These are phyloP conservation scores for Agelastica alni DNA, from an alignment of 2,888 invertebrate genomes.

Conservation along the genomic window DNA sequence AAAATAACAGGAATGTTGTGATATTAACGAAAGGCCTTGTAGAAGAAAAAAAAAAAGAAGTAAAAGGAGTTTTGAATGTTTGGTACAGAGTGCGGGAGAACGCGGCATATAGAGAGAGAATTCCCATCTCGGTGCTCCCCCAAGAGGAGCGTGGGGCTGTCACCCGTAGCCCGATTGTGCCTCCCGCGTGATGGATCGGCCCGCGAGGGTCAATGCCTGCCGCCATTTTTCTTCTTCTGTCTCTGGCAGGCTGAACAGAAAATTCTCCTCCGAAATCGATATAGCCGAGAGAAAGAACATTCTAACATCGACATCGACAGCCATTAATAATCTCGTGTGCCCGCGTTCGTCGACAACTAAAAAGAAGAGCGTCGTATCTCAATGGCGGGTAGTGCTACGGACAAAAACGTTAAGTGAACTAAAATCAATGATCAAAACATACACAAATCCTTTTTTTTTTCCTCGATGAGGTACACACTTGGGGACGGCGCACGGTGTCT, in stretches of 20 bases:
- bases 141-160: slow-evolving; percentile 32
- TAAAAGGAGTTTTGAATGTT: too few species aligned
- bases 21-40: too few species aligned
- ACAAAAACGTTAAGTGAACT: too few species aligned
- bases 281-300: slow-evolving; percentile 45
- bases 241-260: slow-evolving; percentile 56
- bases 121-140: slow-evolving; percentile 16
- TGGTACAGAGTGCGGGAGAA: too few species aligned
- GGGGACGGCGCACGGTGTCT: too few species aligned
- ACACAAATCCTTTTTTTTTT: neutral
- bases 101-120: too few species aligned
- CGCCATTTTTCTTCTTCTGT: slow-evolving; percentile 66
- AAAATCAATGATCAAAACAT: neutral
- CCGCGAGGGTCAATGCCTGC: slow-evolving; percentile 66
- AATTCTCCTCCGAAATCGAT: slow-evolving; percentile 49
- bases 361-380: slow-evolving; percentile 31
- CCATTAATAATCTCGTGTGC: slow-evolving; percentile 41
- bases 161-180: slow-evolving; percentile 42
- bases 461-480: too few species aligned
- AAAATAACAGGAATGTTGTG: too few species aligned
- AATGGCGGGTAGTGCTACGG: slow-evolving; percentile 6
- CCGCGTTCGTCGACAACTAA: slow-evolving; percentile 26
- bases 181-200: slow-evolving; percentile 59
- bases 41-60: too few species aligned
- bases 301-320: slow-evolving; percentile 40